phyloP scores from a whole-genome alignment of 2,888 invertebrate species.

The Drosophila gaucha region DNA sequence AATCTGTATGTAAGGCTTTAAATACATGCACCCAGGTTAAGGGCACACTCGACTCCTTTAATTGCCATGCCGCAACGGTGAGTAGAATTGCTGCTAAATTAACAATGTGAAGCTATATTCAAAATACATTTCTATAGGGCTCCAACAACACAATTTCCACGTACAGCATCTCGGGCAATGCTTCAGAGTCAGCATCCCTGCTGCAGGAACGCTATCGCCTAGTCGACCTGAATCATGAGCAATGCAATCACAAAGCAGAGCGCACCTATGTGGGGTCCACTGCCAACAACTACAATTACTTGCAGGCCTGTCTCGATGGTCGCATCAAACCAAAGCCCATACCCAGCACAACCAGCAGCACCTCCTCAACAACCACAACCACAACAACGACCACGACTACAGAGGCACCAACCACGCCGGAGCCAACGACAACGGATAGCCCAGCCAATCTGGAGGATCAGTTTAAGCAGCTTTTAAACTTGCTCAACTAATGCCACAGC shows the following conservation, averaged over 20 bases:
- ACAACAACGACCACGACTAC: slow-evolving; percentile 68
- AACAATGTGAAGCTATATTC: neutral
- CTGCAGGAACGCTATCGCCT: slow-evolving; percentile 76
- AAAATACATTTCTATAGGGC: slow-evolving; percentile 53
- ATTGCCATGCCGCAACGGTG: slow-evolving; percentile 74
- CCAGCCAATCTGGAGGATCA: slow-evolving; percentile 64
- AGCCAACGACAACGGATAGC: slow-evolving; percentile 40
- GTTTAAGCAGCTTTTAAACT: slow-evolving; percentile 73
- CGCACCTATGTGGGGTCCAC: slow-evolving; percentile 71
- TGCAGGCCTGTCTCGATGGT: slow-evolving; percentile 78
- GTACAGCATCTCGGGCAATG: slow-evolving; percentile 80
- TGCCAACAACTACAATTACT: slow-evolving; percentile 72
- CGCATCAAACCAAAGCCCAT: slow-evolving; percentile 52
- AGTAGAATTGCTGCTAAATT: slow-evolving; percentile 38
- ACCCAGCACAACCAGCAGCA: slow-evolving; percentile 34
- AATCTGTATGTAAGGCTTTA: slow-evolving; percentile 58
- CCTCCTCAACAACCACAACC: slow-evolving; percentile 44
- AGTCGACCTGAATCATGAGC: slow-evolving; percentile 71
- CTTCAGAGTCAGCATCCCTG: slow-evolving; percentile 67
- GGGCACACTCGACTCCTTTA: slow-evolving; percentile 67
- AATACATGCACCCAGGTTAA: slow-evolving; percentile 51
- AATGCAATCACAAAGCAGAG: slow-evolving; percentile 70
- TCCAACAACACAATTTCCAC: slow-evolving; percentile 74
- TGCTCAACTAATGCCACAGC: slow-evolving; percentile 66
- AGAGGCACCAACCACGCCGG: slow-evolving; percentile 40